Evolutionary conservation across 2,113 vertebrate genomes (phyloP), one percentile per base, ranked within the genome.

Genomic region (Myotis yumanensis): DNA sequence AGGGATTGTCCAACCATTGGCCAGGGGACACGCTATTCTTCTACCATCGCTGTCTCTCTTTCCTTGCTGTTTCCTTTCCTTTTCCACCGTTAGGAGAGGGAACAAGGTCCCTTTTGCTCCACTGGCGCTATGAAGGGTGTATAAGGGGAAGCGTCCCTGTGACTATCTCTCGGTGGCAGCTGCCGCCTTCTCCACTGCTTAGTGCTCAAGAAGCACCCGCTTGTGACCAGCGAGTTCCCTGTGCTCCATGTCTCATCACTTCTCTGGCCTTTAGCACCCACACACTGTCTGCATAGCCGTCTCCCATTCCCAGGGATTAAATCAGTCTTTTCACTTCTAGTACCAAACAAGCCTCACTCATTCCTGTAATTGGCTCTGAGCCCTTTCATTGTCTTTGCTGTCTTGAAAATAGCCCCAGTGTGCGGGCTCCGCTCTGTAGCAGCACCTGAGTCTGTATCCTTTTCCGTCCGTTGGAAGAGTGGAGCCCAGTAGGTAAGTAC

Each of bases 391-490:
- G n/a, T 83, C 75, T 79, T 87, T 43, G 62, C 57, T 40, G 48
- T 75, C 69, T 91, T 91, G 69, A 92, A 86, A 86, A 62, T 6
- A 76, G 75, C 40, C 72, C 94, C 62, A 79, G 40, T 73, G 89
- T 83, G 52, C 25, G 73, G 90, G 69, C 69, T 86, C 64, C 11
- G 23, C 75, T 86, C 64, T 7, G 23, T 18, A 10, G 35, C 32
- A 80, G 5, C 18, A 57, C 11, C 48, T 73, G 37, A 16, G 75
- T 62, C 30, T 5, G 20, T 35, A 35, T 7, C 11, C 37, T 81
- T 89, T 52, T 77, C 35, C 30, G 40, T 40, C 30, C 1, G 0
- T 7, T 14, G 23, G 51, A 90, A 84, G 20, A 32, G 14, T 23
- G 3, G 52, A 69, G 40, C 51, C 88, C 35, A 73, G 23, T 28